A percentile compares a stretch with the other conserved stretches of the same genome.
Conservation (phyloP, 2,113 vertebrate genomes). For the Arenaria interpres region DNA sequence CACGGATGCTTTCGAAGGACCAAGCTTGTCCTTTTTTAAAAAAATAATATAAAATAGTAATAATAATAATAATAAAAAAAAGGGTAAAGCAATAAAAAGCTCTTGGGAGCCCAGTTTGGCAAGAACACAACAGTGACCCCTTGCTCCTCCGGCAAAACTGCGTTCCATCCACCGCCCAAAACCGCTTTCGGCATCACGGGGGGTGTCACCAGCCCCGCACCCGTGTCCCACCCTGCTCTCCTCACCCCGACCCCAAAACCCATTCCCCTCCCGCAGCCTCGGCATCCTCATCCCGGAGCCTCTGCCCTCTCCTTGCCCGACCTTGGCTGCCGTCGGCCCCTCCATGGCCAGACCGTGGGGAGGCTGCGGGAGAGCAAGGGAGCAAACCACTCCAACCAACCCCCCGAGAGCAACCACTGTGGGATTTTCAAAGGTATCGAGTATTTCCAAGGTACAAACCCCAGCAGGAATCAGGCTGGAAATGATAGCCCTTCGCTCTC, state of each 20-base stretch:
- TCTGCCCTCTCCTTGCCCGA: not conserved
- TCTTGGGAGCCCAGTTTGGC: not conserved
- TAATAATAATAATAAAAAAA: too few relatives aligned
- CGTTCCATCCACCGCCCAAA: accelerated
- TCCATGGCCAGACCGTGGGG: accelerated
- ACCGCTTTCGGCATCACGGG: accelerated
- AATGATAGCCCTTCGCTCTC: not conserved
- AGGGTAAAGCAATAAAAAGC: not conserved
- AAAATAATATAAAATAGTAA: too few relatives aligned
- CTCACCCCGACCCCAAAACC: not conserved
- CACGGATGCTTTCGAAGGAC: not conserved
- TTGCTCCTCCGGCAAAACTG: not conserved
- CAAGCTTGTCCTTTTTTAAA: accelerated
- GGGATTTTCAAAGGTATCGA: not conserved
- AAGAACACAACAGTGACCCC: not conserved
- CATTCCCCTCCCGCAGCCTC: not conserved
- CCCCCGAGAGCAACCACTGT: not conserved
- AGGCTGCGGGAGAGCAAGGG: not conserved
- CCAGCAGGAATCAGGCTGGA: not conserved
- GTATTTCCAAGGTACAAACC: not conserved
- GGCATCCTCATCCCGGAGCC: not conserved
- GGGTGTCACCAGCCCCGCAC: not conserved
- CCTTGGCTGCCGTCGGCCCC: not conserved
- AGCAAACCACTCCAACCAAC: accelerated
- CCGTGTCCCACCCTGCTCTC: accelerated